Percentiles rank a stretch among this genome's conserved stretches.
Conservation (phyloP, 2,888 invertebrate species). For the Junonia oenone region DNA sequence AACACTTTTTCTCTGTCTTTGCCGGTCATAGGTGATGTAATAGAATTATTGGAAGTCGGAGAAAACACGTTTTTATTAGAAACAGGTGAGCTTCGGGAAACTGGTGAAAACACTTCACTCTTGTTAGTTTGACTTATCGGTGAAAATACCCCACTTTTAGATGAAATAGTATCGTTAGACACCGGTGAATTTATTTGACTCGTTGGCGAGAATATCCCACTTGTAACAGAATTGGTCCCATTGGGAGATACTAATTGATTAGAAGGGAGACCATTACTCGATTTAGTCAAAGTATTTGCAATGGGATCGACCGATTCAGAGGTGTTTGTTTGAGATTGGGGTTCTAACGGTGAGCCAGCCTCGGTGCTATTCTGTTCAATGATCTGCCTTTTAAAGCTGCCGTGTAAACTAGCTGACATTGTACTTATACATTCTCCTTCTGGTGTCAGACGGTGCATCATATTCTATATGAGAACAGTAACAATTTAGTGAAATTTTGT, state of each 20-base stretch:
- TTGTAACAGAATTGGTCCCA: slow-evolving; percentile 73
- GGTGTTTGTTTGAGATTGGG: slow-evolving; percentile 63
- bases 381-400: slow-evolving; percentile 81
- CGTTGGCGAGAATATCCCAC: slow-evolving; percentile 75
- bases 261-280: slow-evolving; percentile 56
- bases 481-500: slow-evolving; percentile 36
- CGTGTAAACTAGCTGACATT: slow-evolving; percentile 83
- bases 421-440: slow-evolving; percentile 82
- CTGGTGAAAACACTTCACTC: slow-evolving; percentile 69
- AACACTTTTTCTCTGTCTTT: slow-evolving; percentile 68
- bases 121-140: slow-evolving; percentile 74
- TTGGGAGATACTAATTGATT: slow-evolving; percentile 73
- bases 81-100: slow-evolving; percentile 69
- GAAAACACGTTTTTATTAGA: slow-evolving; percentile 72
- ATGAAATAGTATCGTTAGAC: slow-evolving; percentile 74
- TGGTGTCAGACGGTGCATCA: slow-evolving; percentile 85
- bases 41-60: slow-evolving; percentile 67
- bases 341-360: slow-evolving; percentile 63
- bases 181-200: slow-evolving; percentile 77
- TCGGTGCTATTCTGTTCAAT: slow-evolving; percentile 64
- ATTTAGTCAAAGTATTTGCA: slow-evolving; percentile 63
- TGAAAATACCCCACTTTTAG: slow-evolving; percentile 74
- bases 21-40: slow-evolving; percentile 61
- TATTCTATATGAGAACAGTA: slow-evolving; percentile 79
- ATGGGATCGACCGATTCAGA: slow-evolving; percentile 62